phyloP scores from a whole-genome alignment of 2,113 vertebrate species.

The Oreochromis spilurus region DNA sequence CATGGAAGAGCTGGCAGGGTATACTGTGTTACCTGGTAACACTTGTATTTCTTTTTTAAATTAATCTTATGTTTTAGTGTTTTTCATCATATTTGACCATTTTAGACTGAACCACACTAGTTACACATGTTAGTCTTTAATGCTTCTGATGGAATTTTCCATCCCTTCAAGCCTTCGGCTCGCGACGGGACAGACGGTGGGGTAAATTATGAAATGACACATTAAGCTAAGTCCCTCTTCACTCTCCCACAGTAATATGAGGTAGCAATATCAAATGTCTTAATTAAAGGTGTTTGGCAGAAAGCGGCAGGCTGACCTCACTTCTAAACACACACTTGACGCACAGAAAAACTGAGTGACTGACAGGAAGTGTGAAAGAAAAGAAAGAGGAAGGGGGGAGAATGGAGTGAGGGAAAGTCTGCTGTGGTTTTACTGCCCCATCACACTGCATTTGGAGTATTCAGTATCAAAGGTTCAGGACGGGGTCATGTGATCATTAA shows the following conservation, averaged over 20 bases:
- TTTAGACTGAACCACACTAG: not conserved
- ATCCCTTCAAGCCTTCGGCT: not conserved
- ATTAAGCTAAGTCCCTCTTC: not conserved
- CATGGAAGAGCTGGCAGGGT: not conserved
- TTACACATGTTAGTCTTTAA: not conserved
- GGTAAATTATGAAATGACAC: slow-evolving; percentile 33
- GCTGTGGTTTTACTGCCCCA: slow-evolving; percentile 21
- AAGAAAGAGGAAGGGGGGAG: not conserved
- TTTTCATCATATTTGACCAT: not conserved
- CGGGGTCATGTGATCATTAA: slow-evolving; percentile 24
- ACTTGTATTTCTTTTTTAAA: not conserved
- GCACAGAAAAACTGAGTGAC: slow-evolving; percentile 12
- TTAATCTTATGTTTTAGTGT: not conserved
- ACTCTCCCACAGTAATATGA: not conserved
- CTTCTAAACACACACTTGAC: slow-evolving; percentile 19
- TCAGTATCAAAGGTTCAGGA: slow-evolving; percentile 45
- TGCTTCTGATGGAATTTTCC: not conserved
- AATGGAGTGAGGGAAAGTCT: not conserved
- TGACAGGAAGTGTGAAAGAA: slow-evolving; percentile 27
- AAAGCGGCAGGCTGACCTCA: slow-evolving; percentile 32
- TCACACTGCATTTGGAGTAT: slow-evolving; percentile 27
- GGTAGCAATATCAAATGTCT: slow-evolving; percentile 43
- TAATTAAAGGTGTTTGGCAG: slow-evolving; percentile 44
- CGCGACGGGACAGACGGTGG: not conserved
- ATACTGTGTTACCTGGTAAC: not conserved